Conservation (phyloP, 2,113 vertebrate species). For the Ceyx melanurus region DNA sequence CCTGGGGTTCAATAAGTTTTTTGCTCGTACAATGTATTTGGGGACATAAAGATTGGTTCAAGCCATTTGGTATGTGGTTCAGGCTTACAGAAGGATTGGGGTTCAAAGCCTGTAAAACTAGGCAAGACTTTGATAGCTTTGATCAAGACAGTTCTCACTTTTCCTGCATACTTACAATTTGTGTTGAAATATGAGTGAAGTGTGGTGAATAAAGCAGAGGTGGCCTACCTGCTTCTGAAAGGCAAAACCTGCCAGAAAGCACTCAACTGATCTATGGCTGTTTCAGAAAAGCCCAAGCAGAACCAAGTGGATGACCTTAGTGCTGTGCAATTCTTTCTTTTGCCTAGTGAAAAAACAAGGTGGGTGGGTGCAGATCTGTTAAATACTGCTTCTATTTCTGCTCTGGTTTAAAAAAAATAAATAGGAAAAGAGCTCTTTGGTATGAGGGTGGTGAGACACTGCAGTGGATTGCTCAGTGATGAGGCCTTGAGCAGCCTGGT, state of each 20-base stretch:
- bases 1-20: slow-evolving; percentile 29
- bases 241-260: not conserved
- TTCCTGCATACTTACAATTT: not conserved
- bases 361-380: not conserved
- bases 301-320: not conserved
- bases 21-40: not conserved
- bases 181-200: not conserved
- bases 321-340: not conserved
- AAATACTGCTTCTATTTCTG: not conserved
- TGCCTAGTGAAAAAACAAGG: not conserved
- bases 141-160: not conserved
- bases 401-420: not conserved
- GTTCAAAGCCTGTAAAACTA: not conserved
- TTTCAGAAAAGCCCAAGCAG: not conserved
- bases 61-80: not conserved
- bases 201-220: not conserved
- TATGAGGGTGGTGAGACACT: no score
- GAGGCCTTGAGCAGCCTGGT: no score
- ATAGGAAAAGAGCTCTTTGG: no score
- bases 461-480: no score
- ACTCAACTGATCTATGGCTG: not conserved
- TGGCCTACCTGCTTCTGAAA: not conserved
- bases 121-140: not conserved
- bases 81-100: not conserved
- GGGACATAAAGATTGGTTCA: not conserved